Conservation (phyloP, 2,888 invertebrate species). For the Zygothrica quintamaculata region DNA sequence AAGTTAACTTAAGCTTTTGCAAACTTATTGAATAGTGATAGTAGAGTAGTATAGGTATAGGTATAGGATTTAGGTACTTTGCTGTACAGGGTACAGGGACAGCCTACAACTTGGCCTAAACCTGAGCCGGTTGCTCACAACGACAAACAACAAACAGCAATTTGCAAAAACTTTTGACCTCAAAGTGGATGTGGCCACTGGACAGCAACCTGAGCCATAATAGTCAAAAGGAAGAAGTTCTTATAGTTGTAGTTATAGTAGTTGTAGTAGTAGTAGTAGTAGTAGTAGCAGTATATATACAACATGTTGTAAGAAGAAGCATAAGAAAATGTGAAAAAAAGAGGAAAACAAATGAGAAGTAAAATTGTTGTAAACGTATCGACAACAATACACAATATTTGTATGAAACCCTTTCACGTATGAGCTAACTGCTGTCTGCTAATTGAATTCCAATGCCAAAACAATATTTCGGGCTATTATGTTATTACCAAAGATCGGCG, state of each 20-base stretch:
- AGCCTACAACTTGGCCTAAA: slow-evolving; percentile 6
- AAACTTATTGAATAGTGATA: too few species aligned
- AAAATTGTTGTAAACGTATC: too few species aligned
- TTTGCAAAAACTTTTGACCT: slow-evolving; percentile 73
- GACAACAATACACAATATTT: too few species aligned
- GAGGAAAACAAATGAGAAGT: too few species aligned
- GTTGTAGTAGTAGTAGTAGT: too few species aligned
- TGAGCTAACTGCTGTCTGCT: slow-evolving; percentile 51
- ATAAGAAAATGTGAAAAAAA: too few species aligned
- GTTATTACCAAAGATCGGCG: slow-evolving; percentile 67
- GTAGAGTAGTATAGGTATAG: too few species aligned
- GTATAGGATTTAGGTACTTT: too few species aligned
- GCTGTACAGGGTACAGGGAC: slow-evolving; percentile 21
- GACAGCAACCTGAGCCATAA: slow-evolving; percentile 7
- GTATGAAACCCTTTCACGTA: slow-evolving; percentile 54
- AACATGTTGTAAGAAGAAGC: too few species aligned
- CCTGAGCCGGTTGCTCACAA: slow-evolving; percentile 60
- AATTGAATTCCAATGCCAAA: slow-evolving; percentile 79
- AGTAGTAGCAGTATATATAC: too few species aligned
- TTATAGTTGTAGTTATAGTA: neutral
- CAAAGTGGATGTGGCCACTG: slow-evolving; percentile 64
- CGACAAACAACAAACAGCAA: slow-evolving; percentile 64
- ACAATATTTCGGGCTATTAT: slow-evolving; percentile 78
- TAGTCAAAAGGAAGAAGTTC: slow-evolving; percentile 5
- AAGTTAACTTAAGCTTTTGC: too few species aligned